phyloP scores from a whole-genome alignment of 1,140 invertebrate species.

The Aplysia californica region DNA sequence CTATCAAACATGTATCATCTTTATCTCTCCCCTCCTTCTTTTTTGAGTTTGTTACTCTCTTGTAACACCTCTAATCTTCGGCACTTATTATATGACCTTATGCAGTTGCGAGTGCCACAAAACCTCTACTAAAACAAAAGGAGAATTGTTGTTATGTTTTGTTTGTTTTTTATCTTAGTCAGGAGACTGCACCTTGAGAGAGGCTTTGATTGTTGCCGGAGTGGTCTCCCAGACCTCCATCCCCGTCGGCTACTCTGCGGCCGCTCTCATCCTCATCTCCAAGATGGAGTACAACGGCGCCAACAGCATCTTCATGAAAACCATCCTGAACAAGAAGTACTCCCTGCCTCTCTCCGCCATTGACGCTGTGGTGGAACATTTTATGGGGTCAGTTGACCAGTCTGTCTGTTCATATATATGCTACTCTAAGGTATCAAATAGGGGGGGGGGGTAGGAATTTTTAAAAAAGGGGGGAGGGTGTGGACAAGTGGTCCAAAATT shows the following conservation, averaged over 20 bases:
- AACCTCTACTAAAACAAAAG: no score
- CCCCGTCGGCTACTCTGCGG: conserved; percentile 95
- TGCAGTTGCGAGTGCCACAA: no score
- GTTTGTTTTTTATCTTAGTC: conserved; percentile 75
- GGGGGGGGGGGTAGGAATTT: neutral
- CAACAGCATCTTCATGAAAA: conserved; percentile 94
- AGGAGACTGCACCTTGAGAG: conserved; percentile 92
- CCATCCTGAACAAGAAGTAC: conserved; percentile 98
- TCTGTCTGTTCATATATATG: neutral
- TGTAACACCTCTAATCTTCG: no score
- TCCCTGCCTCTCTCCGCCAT: conserved; percentile 95
- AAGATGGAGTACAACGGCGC: conserved; percentile 99
- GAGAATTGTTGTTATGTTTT: no score
- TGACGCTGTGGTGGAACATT: conserved; percentile 96
- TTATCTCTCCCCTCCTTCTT: no score
- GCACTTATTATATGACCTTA: no score
- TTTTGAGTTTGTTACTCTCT: no score
- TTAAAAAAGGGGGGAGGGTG: no score
- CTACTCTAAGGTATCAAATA: no score
- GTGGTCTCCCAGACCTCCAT: conserved; percentile 92
- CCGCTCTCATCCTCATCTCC: conserved; percentile 87
- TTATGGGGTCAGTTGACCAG: conserved; percentile 84
- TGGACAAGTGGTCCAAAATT: no score
- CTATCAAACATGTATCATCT: no score
- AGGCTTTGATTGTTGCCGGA: conserved; percentile 95